These are phyloP conservation scores for Sebastes kiyomatsui DNA, from an alignment of 2,797 vertebrate genomes.

Conservation along the genomic window DNA sequence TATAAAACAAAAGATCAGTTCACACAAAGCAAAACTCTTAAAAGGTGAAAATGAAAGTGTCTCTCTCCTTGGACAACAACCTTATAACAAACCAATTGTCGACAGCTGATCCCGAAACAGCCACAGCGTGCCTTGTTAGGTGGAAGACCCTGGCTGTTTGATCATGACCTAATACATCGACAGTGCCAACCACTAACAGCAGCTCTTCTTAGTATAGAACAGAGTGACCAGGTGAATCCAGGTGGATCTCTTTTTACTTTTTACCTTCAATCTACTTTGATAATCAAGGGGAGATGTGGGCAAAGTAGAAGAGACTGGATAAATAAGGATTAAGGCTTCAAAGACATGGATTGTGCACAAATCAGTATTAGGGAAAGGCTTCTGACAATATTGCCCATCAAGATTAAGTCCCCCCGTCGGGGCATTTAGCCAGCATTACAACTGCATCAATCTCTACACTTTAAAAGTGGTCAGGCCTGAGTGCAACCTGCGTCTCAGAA, in stretches of 20 bases:
- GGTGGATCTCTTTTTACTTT: slow-evolving; percentile 11
- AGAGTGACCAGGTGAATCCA: slow-evolving; percentile 28
- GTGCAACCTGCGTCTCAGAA: background rate
- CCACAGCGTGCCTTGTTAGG: background rate
- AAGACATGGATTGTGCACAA: slow-evolving; percentile 37
- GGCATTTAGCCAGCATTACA: slow-evolving; percentile 12
- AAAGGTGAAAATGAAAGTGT: slow-evolving; percentile 19
- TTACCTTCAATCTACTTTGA: slow-evolving; percentile 35
- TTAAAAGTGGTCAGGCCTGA: background rate
- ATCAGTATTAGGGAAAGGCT: slow-evolving; percentile 17
- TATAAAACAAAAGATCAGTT: slow-evolving; percentile 11
- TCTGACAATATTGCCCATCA: slow-evolving; percentile 28
- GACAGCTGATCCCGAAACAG: background rate
- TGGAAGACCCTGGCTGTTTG: slow-evolving; percentile 6
- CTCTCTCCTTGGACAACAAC: background rate
- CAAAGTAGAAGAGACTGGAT: slow-evolving; percentile 33
- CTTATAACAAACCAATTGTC: background rate
- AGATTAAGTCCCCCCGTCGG: slow-evolving; percentile 24
- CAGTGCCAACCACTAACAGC: background rate
- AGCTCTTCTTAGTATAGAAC: background rate
- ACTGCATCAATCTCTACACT: background rate
- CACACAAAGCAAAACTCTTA: background rate
- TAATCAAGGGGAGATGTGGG: slow-evolving; percentile 29
- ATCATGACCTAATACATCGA: background rate
- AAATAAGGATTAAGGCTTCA: slow-evolving; percentile 52